A percentile compares a stretch with the other conserved stretches of the same genome.
Evolutionary conservation across 2,113 vertebrate species (phyloP).

Genomic region (Elephantulus edwardii): DNA sequence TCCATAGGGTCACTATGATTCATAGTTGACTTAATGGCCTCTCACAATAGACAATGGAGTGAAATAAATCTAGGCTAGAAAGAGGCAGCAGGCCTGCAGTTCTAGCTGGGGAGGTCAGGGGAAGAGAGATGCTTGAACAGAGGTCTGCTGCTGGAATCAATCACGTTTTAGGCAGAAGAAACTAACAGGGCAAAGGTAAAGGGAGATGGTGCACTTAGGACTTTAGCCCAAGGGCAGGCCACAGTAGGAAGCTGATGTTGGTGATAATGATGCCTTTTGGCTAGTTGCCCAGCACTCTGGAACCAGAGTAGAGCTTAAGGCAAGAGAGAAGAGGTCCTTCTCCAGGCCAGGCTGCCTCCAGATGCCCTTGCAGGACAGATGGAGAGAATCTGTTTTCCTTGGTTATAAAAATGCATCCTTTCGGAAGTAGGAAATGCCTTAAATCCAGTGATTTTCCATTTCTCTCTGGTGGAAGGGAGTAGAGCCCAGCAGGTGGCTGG

Average conservation of each 20-base stretch:
- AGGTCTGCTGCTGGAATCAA: neutral
- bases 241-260: neutral
- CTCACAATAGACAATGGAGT: neutral
- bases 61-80: neutral
- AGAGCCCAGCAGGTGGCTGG: neutral
- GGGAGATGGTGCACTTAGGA: neutral
- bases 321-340: neutral
- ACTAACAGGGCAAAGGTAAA: neutral
- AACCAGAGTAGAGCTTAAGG: conserved; percentile 34
- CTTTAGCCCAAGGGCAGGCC: neutral
- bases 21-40: too few relatives aligned
- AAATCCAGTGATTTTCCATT: conserved; percentile 57
- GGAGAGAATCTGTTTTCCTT: conserved; percentile 40
- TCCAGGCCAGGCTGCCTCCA: conserved; percentile 13
- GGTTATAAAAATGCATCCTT: conserved; percentile 42
- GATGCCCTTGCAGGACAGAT: conserved; percentile 48
- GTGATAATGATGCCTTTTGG: neutral
- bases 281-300: conserved; percentile 28
- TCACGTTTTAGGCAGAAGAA: neutral
- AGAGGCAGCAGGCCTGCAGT: rapidly evolving
- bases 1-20: too few relatives aligned
- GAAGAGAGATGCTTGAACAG: neutral
- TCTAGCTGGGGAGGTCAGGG: neutral
- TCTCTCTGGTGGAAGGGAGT: neutral
- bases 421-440: neutral